Evolutionary conservation across 2,797 vertebrate genomes (phyloP), one percentile per base, ranked within the genome.

Genomic region (Microcaecilia unicolor): DNA sequence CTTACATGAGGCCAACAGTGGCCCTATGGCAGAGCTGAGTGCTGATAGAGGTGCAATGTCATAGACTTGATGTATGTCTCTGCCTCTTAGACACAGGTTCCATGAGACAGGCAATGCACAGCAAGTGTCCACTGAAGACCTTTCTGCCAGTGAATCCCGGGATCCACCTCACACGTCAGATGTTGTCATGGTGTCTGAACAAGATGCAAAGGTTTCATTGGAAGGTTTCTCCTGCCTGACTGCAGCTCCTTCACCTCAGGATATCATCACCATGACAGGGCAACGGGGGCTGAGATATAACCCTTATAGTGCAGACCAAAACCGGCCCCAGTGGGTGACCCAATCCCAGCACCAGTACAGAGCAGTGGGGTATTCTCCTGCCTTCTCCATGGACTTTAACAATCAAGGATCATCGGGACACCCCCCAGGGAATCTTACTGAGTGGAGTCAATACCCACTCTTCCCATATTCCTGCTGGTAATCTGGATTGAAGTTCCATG

Each of bases 401-500:
- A 14, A 78, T 1, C 90, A 87, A 20, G 81, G 83, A 2, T 16
- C 58, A 12, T 32, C 57, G 0, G 67, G 80, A 38, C 89, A 88
- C 41, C 77, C 87, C 61, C 86, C 89, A 1, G 74, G 85, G 54
- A 75, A 84, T 34, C 8, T 91, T 72, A 61, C 87, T 0, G 91
- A 93, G 57, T 94, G 91, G 91, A 90, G 86, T 74, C 91, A 92
- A 55, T 92, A 89, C 64, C 85, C 89, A 2, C 74, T 95, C 29
- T 91, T 92, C 61, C 89, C 92, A 2, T 93, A 93, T 3, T 85
- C 89, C 8, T 92, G 88, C 77, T 92, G 92, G 91, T 93, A 83
- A 91, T 30, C 9, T n/a, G n/a, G n/a, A 89, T 80, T 76, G 82
- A 86, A 74, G 82, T 86, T 96, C 97, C 95, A 94, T 93, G 96